Evolutionary conservation across 2,888 invertebrate genomes (phyloP), one percentile per base, ranked within the genome.

Genomic region (Hirtodrosophila histrioides): DNA sequence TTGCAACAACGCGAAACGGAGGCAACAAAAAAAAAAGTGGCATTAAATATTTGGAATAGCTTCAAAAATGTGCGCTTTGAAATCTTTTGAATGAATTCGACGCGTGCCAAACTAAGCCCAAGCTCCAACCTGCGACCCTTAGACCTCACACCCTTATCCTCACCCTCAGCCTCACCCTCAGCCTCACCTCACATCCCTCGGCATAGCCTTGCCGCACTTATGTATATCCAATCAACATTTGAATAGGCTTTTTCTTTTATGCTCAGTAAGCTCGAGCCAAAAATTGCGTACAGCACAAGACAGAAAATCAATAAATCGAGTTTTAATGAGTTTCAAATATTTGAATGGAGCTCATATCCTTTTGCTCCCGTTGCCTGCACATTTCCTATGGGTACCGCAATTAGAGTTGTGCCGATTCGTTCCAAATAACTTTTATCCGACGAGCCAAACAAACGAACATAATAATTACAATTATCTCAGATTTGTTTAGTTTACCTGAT

Each of bases 301-400:
- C 76, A 74, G 78, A 85, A 82, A 82, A 82, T 82, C 82, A 78
- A 82, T 82, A 82, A 81, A 78, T 85, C 71, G 58, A 62, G 66
- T 69, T 79, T 74, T 76, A 85, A 82, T 81, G 85, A 85, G 76
- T 78, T 76, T 74, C 65, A 76, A 73, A 81, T 79, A 82, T 80
- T 82, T 69, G 62, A 43, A 40, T 27, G 41, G 24, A 12, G 17
- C 23, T 12, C 31, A 9, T 27, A 23, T 33, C 10, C 37, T 9
- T n/a, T 33, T 17, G 8, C 36, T 11, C 17, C 17, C 17, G 17
- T 17, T 17, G 17, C 17, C 17, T 17, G 17, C 23, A n/a, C 31
- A 9, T 27, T 11, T 33, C 10, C 37, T 9, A 7, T 33, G 10
- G 8, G 24, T 11, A 27, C 6, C 6, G 0, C 5, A 27, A 27